Conservation (phyloP, 2,888 invertebrate species). For the Cosmia trapezina region DNA sequence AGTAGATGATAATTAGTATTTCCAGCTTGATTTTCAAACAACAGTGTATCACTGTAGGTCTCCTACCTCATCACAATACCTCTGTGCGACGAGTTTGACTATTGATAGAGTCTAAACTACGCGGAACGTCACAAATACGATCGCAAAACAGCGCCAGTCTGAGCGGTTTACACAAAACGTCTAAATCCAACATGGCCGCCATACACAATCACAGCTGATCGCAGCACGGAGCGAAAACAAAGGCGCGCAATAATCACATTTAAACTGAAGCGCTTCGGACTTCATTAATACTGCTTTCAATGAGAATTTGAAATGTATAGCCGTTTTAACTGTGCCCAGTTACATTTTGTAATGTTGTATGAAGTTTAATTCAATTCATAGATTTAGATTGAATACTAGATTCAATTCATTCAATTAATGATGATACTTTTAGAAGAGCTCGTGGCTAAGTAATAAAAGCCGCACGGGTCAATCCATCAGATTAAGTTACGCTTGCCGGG, state of each 20-base stretch:
- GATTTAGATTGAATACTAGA: too few relatives aligned
- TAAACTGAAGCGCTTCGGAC: constrained; percentile 49
- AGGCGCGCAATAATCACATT: constrained; percentile 57
- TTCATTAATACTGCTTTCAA: constrained; percentile 52
- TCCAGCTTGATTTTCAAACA: background rate
- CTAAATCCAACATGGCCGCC: constrained; percentile 54
- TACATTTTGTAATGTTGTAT: constrained; percentile 25
- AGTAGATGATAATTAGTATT: background rate
- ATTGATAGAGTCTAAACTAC: constrained; percentile 15
- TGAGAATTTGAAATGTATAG: constrained; percentile 35
- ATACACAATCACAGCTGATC: constrained; percentile 58
- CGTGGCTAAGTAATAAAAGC: too few relatives aligned
- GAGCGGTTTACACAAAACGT: constrained; percentile 27
- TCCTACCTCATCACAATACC: constrained; percentile 12
- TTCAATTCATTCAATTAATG: background rate
- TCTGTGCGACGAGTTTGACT: background rate
- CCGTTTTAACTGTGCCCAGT: constrained; percentile 1
- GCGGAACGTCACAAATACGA: constrained; percentile 17
- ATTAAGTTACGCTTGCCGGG: too few relatives aligned
- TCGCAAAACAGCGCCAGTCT: constrained; percentile 2
- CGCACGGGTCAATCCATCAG: too few relatives aligned
- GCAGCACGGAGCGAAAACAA: constrained; percentile 46
- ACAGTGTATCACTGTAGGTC: background rate
- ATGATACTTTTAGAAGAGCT: background rate
- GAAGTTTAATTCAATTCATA: background rate